Evolutionary conservation across 2,888 invertebrate genomes (phyloP).

Genomic region (Unio pictorum): DNA sequence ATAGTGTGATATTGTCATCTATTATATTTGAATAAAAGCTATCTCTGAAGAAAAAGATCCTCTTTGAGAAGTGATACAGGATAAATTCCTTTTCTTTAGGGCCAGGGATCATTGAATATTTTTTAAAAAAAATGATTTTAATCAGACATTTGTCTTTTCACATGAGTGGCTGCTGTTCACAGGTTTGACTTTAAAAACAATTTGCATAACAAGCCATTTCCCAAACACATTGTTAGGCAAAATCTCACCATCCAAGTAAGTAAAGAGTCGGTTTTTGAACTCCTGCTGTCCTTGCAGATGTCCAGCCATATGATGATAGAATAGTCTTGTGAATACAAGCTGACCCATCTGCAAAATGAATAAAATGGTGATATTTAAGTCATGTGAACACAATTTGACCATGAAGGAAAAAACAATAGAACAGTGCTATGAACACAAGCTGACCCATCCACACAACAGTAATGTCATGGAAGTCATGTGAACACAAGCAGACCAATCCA

Average conservation of each 20-base stretch:
- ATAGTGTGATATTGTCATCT: too few relatives aligned
- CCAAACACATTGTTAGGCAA: background rate
- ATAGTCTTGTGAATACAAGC: slow-evolving; percentile 68
- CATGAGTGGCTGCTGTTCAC: background rate
- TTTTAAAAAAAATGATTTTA: too few relatives aligned
- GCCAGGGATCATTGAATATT: too few relatives aligned
- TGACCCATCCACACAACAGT: slow-evolving; percentile 60
- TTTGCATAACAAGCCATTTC: background rate
- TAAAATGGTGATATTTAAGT: background rate
- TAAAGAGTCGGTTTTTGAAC: slow-evolving; percentile 68
- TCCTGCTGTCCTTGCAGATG: slow-evolving; percentile 65
- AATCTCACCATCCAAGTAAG: slow-evolving; percentile 67
- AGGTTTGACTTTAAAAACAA: background rate
- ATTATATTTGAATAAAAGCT: too few relatives aligned
- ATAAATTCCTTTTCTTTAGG: too few relatives aligned
- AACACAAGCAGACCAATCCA: too few relatives aligned
- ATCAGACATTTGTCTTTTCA: too few relatives aligned
- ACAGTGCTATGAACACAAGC: slow-evolving; percentile 67
- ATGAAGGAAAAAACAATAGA: slow-evolving; percentile 39
- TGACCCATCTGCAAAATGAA: slow-evolving; percentile 63
- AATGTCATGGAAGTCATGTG: too few relatives aligned
- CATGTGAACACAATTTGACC: background rate
- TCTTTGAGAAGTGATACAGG: too few relatives aligned
- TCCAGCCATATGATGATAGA: slow-evolving; percentile 71
- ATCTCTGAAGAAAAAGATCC: too few relatives aligned